A percentile compares a stretch with the other conserved stretches of the same genome.
Evolutionary conservation across 2,888 invertebrate genomes (phyloP).

Genomic region (Temnothorax unifasciatus): DNA sequence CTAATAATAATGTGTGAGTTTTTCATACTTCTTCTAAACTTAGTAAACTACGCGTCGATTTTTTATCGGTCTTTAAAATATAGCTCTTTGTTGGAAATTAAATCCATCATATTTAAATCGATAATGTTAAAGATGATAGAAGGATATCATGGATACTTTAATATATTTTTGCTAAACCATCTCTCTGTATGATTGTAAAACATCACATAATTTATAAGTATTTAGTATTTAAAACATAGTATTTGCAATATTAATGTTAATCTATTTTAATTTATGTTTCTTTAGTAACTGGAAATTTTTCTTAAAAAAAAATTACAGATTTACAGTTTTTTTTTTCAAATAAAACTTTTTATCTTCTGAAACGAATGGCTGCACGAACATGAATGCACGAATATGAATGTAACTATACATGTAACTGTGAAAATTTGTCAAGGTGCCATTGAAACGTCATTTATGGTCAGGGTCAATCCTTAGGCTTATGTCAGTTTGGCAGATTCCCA

Average conservation of each 20-base stretch:
- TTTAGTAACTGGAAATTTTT: not conserved
- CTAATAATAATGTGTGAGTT: no score
- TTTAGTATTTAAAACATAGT: not conserved
- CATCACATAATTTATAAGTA: not conserved
- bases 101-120: no score
- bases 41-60: no score
- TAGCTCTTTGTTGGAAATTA: no score
- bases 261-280: not conserved
- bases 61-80: no score
- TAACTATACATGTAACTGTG: slow-evolving; percentile 37
- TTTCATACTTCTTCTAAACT: no score
- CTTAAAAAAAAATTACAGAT: not conserved
- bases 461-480: slow-evolving; percentile 73
- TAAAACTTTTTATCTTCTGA: not conserved
- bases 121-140: not conserved
- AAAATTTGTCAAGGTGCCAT: slow-evolving; percentile 83
- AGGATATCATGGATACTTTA: not conserved
- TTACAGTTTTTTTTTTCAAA: not conserved
- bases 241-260: not conserved
- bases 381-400: slow-evolving; percentile 57
- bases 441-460: slow-evolving; percentile 82
- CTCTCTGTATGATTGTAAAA: not conserved
- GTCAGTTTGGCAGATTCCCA: slow-evolving; percentile 79
- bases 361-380: not conserved
- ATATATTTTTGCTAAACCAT: not conserved